phyloP scores from a whole-genome alignment of 2,888 invertebrate genomes.

The Calliphora vomitoria region DNA sequence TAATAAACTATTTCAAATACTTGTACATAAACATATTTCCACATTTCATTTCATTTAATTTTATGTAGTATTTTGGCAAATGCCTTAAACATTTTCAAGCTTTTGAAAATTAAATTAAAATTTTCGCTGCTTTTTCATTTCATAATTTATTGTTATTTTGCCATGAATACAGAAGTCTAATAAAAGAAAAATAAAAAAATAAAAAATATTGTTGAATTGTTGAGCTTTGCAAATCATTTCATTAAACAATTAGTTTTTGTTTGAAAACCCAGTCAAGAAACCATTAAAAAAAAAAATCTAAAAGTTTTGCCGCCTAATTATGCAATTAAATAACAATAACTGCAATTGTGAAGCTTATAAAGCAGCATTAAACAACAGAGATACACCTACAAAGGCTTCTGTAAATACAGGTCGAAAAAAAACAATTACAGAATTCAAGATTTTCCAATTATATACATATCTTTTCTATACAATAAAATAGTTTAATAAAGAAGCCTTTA shows the following conservation, averaged over 20 bases:
- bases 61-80: constrained; percentile 48
- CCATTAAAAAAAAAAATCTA: constrained; percentile 49
- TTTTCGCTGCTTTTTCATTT: background rate
- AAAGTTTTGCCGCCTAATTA: constrained; percentile 62
- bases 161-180: background rate
- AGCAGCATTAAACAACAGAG: background rate
- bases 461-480: too few relatives aligned
- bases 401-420: background rate
- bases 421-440: background rate
- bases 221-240: background rate
- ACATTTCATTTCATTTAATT: constrained; percentile 32
- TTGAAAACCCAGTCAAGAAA: constrained; percentile 19
- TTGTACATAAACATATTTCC: background rate
- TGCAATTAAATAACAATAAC: constrained; percentile 69
- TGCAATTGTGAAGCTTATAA: constrained; percentile 37
- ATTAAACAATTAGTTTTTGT: constrained; percentile 20
- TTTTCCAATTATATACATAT: background rate
- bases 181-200: background rate
- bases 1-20: background rate
- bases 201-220: background rate
- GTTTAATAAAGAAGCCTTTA: too few relatives aligned
- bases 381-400: background rate
- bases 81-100: constrained; percentile 9
- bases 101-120: constrained; percentile 38
- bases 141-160: constrained; percentile 8